phyloP scores from a whole-genome alignment of 2,888 invertebrate species.

The Cephus spinipes region DNA sequence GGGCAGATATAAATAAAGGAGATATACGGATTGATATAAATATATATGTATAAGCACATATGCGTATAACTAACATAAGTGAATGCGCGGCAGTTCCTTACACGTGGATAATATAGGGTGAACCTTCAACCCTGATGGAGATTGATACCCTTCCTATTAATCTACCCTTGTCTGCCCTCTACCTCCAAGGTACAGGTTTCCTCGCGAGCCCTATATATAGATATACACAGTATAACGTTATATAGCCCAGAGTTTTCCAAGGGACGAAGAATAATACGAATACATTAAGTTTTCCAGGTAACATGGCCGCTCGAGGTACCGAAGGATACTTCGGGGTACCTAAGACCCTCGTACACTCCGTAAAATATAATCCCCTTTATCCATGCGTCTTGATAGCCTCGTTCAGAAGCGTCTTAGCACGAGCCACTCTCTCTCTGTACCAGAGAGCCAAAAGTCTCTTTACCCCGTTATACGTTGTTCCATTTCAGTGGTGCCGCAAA shows the following conservation, averaged over 20 bases:
- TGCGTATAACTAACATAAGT: not conserved
- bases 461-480: not conserved
- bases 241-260: conserved; percentile 7
- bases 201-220: not conserved
- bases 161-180: conserved; percentile 43
- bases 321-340: not conserved
- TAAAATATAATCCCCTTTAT: conserved; percentile 26
- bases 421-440: conserved; percentile 7
- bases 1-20: not conserved
- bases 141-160: conserved; percentile 56
- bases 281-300: conserved; percentile 30
- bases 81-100: conserved; percentile 8
- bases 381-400: conserved; percentile 6
- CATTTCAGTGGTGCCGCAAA: not conserved
- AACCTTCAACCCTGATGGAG: conserved; percentile 47
- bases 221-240: not conserved
- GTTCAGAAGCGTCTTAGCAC: conserved; percentile 5
- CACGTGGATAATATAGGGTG: not conserved
- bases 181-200: not conserved
- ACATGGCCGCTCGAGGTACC: not conserved
- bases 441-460: not conserved
- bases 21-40: not conserved
- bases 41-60: not conserved
- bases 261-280: conserved; percentile 47
- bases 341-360: conserved; percentile 30